Percentiles rank a stretch among this genome's conserved stretches.
These are phyloP conservation scores for Antrozous pallidus DNA, from an alignment of 2,797 vertebrate species.

Conservation along the genomic window DNA sequence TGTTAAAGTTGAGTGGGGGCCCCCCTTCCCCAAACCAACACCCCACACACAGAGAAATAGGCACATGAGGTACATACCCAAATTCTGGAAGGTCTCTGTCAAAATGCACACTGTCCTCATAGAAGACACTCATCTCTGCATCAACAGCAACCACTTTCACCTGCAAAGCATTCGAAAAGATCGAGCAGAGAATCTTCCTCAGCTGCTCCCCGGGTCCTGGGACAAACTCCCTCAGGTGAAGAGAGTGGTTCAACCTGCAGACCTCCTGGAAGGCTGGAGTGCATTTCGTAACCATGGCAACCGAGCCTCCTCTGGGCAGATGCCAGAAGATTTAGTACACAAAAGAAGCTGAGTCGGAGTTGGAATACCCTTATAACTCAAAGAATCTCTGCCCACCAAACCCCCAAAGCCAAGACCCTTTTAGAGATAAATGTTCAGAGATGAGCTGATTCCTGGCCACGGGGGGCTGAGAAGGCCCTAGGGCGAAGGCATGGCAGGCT, in stretches of 20 bases:
- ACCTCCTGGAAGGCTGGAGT: background rate
- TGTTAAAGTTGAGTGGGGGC: background rate
- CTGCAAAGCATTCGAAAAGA: conserved; percentile 77
- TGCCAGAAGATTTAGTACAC: background rate
- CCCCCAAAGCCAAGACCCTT: background rate
- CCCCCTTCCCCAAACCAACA: background rate
- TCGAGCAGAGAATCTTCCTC: background rate
- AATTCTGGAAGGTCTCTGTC: conserved; percentile 92
- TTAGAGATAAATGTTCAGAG: background rate
- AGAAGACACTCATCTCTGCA: conserved; percentile 84
- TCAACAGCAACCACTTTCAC: conserved; percentile 92
- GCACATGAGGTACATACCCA: conserved; percentile 83
- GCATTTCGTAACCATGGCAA: background rate
- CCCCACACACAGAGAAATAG: fast-evolving
- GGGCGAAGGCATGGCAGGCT: background rate
- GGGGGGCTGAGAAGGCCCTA: background rate
- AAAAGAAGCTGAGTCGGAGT: background rate
- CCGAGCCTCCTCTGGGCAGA: background rate
- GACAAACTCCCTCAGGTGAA: background rate
- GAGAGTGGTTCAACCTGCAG: background rate
- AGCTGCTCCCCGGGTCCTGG: background rate
- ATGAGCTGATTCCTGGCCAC: background rate
- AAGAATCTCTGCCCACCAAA: background rate
- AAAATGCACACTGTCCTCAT: conserved; percentile 91
- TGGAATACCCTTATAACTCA: background rate